Percentiles rank a stretch among this genome's conserved stretches.
Evolutionary conservation across 2,797 vertebrate genomes (phyloP).

Genomic region (Poecilia gillii): DNA sequence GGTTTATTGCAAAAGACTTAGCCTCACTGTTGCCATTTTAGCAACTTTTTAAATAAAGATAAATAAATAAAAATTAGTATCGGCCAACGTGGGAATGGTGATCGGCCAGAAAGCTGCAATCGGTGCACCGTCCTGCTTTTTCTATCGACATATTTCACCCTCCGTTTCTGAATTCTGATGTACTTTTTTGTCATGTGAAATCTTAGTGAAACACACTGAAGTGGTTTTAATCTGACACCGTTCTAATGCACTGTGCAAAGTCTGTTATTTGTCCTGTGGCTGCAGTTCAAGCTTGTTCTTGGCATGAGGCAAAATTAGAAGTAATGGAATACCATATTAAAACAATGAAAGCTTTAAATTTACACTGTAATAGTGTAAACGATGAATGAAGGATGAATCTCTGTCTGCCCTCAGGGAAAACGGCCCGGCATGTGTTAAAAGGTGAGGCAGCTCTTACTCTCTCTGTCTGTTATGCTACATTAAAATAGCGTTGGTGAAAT

Average conservation of each 20-base stretch:
- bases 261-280: background rate
- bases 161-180: background rate
- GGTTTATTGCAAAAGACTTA: background rate
- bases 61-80: no score
- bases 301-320: background rate
- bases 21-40: no score
- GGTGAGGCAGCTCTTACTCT: constrained; percentile 21
- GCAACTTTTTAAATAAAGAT: no score
- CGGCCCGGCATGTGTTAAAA: constrained; percentile 1
- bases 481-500: background rate
- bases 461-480: background rate
- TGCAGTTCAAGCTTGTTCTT: no score
- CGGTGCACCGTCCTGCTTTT: background rate
- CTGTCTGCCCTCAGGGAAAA: constrained; percentile 29
- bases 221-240: background rate
- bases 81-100: no score
- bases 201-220: background rate
- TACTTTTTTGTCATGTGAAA: no score
- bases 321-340: background rate
- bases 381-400: background rate
- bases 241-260: background rate
- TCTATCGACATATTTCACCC: background rate
- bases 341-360: background rate
- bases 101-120: no score
- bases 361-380: background rate